Percentiles rank a stretch among this genome's conserved stretches.
phyloP scores from a whole-genome alignment of 2,888 invertebrate species.

The Belgica antarctica region DNA sequence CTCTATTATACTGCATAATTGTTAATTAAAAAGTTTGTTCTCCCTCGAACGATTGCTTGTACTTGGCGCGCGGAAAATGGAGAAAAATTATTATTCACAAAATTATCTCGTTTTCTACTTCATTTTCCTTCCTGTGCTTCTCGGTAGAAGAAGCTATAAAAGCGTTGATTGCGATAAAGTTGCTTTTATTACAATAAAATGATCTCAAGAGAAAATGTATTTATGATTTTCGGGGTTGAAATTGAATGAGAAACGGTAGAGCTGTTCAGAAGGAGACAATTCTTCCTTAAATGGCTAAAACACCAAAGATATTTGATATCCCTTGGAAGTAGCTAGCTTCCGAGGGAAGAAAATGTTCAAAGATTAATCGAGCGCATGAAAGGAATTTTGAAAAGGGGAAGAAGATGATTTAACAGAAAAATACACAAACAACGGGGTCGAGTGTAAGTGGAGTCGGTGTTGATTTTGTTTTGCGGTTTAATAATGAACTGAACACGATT shows the following conservation, averaged over 20 bases:
- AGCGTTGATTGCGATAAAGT: constrained; percentile 26
- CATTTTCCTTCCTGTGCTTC: constrained; percentile 18
- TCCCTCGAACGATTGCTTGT: neutral
- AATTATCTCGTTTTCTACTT: constrained; percentile 29
- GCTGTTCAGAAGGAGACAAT: neutral
- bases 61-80: neutral
- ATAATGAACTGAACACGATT: too few species aligned
- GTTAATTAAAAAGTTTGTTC: constrained; percentile 19
- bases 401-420: constrained; percentile 1
- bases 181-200: constrained; percentile 15
- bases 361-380: constrained; percentile 34
- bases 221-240: constrained; percentile 11
- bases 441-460: too few species aligned
- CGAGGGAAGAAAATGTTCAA: neutral
- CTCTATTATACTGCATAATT: constrained; percentile 14
- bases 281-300: neutral
- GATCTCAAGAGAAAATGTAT: constrained; percentile 19
- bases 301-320: constrained; percentile 19
- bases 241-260: constrained; percentile 11
- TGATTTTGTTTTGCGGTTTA: too few species aligned
- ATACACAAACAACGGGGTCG: too few species aligned
- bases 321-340: too few species aligned
- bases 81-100: constrained; percentile 24
- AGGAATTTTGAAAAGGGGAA: constrained; percentile 11
- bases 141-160: neutral